These are phyloP conservation scores for Spea multiplicata DNA, from an alignment of 2,113 vertebrate genomes.

Conservation along the genomic window DNA sequence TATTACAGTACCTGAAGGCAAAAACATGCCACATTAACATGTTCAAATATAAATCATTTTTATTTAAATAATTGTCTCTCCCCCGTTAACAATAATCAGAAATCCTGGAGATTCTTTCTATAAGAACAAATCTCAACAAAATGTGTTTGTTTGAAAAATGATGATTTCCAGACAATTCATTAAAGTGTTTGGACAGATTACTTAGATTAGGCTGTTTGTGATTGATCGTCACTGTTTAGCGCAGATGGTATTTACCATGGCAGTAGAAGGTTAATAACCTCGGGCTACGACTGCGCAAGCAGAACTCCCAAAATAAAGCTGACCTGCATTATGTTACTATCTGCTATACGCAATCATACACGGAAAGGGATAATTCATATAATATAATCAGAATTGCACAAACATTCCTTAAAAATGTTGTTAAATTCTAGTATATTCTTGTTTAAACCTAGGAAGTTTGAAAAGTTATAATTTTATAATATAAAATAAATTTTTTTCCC, in stretches of 20 bases:
- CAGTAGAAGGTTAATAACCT: constrained; percentile 31
- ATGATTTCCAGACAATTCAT: constrained; percentile 43
- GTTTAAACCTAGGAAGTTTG: too few species aligned
- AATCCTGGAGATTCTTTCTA: constrained; percentile 3
- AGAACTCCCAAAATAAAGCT: constrained; percentile 24
- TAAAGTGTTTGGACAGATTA: constrained; percentile 25
- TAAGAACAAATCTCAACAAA: constrained; percentile 25
- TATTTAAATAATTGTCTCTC: constrained; percentile 37
- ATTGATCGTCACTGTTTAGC: constrained; percentile 6
- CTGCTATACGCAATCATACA: neutral
- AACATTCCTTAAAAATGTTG: too few species aligned
- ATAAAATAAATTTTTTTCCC: too few species aligned
- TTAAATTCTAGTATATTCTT: too few species aligned
- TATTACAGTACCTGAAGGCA: constrained; percentile 41
- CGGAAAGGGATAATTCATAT: neutral
- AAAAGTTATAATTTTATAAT: too few species aligned
- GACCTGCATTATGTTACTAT: constrained; percentile 9
- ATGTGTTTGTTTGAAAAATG: neutral
- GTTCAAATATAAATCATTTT: constrained; percentile 37
- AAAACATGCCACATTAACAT: constrained; percentile 19
- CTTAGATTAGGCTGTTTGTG: constrained; percentile 38
- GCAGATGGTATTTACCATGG: constrained; percentile 38
- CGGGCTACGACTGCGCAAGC: neutral
- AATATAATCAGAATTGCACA: too few species aligned
- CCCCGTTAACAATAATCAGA: constrained; percentile 12